Percentiles rank a stretch among this genome's conserved stretches.
Evolutionary conservation across 1,140 invertebrate species (phyloP).

Genomic region (Platyscapa corneri): DNA sequence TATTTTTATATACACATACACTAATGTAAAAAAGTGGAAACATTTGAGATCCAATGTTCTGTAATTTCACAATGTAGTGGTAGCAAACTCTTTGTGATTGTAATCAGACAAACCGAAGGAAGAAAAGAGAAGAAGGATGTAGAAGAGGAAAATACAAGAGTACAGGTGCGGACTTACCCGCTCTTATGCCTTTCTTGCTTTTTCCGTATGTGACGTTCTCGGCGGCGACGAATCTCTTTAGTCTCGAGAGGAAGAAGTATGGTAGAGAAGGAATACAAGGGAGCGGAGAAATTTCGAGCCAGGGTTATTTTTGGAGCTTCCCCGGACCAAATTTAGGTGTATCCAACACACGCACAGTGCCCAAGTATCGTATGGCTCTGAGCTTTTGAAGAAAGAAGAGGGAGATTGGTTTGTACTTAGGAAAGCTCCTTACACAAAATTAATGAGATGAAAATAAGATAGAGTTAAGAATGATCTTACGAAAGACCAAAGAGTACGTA

Average conservation of each 20-base stretch:
- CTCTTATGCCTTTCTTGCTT: neutral
- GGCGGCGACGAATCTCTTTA: neutral
- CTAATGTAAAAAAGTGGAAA: neutral
- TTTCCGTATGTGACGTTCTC: neutral
- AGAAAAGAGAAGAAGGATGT: neutral
- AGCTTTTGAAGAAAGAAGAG: neutral
- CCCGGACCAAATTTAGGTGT: conserved; percentile 47
- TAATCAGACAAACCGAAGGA: neutral
- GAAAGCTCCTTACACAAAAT: neutral
- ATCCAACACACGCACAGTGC: neutral
- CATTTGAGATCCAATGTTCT: neutral
- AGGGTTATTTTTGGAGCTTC: conserved; percentile 14
- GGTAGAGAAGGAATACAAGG: neutral
- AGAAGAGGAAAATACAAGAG: conserved; percentile 2
- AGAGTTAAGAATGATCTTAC: neutral
- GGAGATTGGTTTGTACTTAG: conserved; percentile 9
- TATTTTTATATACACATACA: neutral
- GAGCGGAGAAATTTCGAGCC: neutral
- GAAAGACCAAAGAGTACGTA: neutral
- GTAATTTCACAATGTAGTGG: neutral
- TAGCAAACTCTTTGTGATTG: too few species aligned
- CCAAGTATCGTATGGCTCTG: conserved; percentile 42
- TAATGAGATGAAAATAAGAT: neutral
- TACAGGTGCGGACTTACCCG: conserved; percentile 18
- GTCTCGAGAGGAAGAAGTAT: neutral